Conservation (phyloP, 2,888 invertebrate genomes). For the Drosophila nigricruria region DNA sequence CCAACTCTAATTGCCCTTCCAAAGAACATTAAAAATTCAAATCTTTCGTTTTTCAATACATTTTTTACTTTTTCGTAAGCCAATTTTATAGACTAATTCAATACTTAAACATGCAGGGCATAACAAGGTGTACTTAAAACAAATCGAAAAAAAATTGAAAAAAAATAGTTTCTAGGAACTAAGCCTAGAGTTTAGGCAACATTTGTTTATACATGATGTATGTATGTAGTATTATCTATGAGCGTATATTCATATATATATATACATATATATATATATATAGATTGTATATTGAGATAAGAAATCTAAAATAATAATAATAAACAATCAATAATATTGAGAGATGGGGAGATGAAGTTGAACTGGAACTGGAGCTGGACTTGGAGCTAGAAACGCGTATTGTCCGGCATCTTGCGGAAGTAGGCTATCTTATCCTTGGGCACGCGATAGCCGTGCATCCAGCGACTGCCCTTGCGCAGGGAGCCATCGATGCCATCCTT, state of each 20-base stretch:
- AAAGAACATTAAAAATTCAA: conserved; percentile 1
- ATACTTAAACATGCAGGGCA: conserved; percentile 26
- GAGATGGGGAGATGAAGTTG: conserved; percentile 7
- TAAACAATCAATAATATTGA: conserved; percentile 22
- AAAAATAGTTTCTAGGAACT: conserved; percentile 10
- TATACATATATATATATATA: conserved; percentile 3
- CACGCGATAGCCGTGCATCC: conserved; percentile 95
- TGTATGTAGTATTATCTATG: conserved; percentile 33
- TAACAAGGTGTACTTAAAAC: conserved; percentile 35
- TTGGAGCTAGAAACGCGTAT: conserved; percentile 88
- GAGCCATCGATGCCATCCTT: conserved; percentile 95
- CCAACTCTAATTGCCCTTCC: background rate
- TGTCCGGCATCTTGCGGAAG: conserved; percentile 93
- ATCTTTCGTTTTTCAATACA: background rate
- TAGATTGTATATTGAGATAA: conserved; percentile 23
- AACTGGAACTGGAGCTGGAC: background rate
- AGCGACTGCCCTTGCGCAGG: conserved; percentile 93
- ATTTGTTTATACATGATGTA: conserved; percentile 21
- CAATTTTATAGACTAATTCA: conserved; percentile 3
- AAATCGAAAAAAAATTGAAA: conserved; percentile 1
- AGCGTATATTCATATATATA: conserved; percentile 14
- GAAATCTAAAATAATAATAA: conserved; percentile 27
- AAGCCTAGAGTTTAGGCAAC: conserved; percentile 6
- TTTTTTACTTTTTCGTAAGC: conserved; percentile 1
- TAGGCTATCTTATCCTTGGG: conserved; percentile 92